These are phyloP conservation scores for Ifrita kowaldi DNA, from an alignment of 2,113 vertebrate genomes.

Conservation along the genomic window DNA sequence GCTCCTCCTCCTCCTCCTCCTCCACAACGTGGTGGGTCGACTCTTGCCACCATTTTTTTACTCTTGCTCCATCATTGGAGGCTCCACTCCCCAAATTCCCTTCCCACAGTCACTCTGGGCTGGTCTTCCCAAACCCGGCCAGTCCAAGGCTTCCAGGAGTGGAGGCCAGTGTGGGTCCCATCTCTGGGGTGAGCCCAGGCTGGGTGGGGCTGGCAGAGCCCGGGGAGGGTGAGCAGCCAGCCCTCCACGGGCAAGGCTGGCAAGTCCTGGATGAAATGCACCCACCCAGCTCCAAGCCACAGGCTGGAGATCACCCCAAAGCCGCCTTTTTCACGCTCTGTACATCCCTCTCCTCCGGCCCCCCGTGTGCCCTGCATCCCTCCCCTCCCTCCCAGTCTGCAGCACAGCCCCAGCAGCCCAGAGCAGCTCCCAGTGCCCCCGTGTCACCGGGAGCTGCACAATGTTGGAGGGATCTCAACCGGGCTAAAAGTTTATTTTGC, in stretches of 20 bases:
- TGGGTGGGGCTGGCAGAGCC: background rate
- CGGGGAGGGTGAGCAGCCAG: background rate
- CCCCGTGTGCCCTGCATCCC: fast-evolving
- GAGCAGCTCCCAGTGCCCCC: fast-evolving
- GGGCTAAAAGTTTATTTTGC: background rate
- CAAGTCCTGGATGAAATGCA: fast-evolving
- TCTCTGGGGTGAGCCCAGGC: background rate
- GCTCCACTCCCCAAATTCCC: fast-evolving
- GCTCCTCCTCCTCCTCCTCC: background rate
- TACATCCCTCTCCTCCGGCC: background rate
- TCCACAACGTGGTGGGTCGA: fast-evolving
- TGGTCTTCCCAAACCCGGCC: background rate
- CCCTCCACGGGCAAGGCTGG: fast-evolving
- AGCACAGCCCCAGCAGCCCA: background rate
- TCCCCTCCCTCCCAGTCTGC: background rate
- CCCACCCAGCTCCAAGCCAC: fast-evolving
- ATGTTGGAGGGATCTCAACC: fast-evolving
- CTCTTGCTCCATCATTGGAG: background rate
- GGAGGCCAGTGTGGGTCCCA: background rate
- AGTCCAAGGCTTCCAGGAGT: fast-evolving
- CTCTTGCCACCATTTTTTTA: background rate
- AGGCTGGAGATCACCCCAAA: background rate
- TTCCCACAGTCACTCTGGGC: background rate
- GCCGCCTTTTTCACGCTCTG: fast-evolving
- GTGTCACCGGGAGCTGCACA: background rate